Base-by-base conservation (phyloP, 2,888 invertebrate species). In the Drosophila setosimentum region DNA sequence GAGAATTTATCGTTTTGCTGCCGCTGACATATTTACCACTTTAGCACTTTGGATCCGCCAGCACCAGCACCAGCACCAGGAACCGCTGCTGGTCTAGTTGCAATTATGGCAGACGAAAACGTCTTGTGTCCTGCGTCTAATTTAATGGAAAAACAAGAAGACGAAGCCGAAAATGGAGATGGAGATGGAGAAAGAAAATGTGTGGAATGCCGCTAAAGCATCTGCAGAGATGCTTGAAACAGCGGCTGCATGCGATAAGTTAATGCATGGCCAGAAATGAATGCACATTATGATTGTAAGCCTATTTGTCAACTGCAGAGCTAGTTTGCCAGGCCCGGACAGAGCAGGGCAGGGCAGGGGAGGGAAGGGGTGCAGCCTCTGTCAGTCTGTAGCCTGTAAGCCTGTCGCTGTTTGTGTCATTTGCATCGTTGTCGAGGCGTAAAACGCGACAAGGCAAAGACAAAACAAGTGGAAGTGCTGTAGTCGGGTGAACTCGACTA, bases 1-100 rank as follows among this genome's bases (percentile, higher is more conserved):
- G 82, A 89, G 80, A 87, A 87, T 91, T 87, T 87, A 87, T 87
- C 78, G 87, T 75, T 76, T 70, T 68, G 69, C 87, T 87, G 91
- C 86, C 78, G 91, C 91, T 90, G 87, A 87, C 87, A 87, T 90
- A 90, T 87, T 87, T 87, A 89, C 87, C 87, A 87, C 90, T 90
- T 90, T 89, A 85, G 85, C 86, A 85, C 76, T 75, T 64, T 74
- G 71, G 63, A 74, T 59, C 62, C 48, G 53, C 64, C 75, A 40
- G n/a, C n/a, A n/a, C 37, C 37, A 3, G 24, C 6, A 13, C 40
- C 40, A 33, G 35, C 24, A 27, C 11, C 18, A 62, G 16, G 16
- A 45, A 49, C 24, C 48, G 35, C 48, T 16, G n/a, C 48, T 40
- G 54, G 54, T 13, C 37, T 37, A 37, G 29, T 54, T 78, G 79